These are phyloP conservation scores for Carduelis carduelis DNA, from an alignment of 2,797 vertebrate species.

Conservation along the genomic window DNA sequence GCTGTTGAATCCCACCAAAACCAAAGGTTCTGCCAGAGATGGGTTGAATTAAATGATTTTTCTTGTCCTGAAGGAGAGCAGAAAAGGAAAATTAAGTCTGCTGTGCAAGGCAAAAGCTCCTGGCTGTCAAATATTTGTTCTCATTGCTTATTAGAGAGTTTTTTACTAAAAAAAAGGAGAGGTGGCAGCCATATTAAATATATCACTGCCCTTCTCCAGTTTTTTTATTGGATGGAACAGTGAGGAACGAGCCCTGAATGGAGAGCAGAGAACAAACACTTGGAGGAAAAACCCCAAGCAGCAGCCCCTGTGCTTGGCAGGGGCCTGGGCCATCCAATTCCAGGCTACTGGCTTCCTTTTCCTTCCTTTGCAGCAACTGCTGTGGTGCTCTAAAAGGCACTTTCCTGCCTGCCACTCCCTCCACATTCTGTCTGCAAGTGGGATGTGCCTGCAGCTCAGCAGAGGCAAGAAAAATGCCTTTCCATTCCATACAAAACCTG, in stretches of 20 bases:
- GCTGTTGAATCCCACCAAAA: neutral
- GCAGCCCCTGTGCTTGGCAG: neutral
- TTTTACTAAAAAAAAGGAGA: neutral
- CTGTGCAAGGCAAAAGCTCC: neutral
- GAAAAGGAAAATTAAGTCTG: neutral
- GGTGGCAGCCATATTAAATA: neutral
- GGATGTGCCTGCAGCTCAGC: neutral
- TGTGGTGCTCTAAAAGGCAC: neutral
- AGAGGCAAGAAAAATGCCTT: neutral
- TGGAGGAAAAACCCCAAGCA: neutral
- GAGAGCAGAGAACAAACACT: neutral
- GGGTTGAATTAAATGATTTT: rapidly evolving
- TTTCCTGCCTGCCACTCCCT: neutral
- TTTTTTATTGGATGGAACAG: neutral
- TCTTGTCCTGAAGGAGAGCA: neutral
- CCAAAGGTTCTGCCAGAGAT: neutral
- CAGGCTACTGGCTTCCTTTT: neutral
- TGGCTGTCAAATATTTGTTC: neutral
- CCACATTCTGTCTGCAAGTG: neutral
- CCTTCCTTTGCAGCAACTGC: neutral
- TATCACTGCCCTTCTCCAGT: neutral
- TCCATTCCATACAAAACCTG: neutral
- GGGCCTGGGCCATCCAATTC: neutral
- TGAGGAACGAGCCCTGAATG: neutral
- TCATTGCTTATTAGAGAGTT: neutral